Evolutionary conservation across 2,797 vertebrate species (phyloP).

Genomic region (Sitta carolinensis): DNA sequence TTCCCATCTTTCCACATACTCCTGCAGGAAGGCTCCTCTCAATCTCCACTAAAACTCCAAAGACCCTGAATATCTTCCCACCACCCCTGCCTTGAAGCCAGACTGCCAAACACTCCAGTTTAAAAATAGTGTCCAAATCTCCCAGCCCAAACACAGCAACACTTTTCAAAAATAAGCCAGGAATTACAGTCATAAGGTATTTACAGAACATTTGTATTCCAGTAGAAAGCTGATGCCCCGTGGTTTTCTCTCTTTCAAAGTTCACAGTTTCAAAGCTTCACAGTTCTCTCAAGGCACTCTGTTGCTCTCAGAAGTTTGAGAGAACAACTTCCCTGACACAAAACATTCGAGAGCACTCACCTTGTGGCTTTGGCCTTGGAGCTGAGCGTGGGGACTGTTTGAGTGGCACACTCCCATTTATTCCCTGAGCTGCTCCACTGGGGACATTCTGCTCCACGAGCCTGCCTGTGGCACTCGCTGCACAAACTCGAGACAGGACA

Average conservation of each 20-base stretch:
- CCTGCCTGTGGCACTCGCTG: constrained; percentile 28
- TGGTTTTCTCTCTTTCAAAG: background rate
- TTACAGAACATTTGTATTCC: background rate
- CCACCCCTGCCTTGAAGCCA: background rate
- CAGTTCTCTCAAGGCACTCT: background rate
- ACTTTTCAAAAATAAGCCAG: background rate
- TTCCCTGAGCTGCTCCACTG: constrained; percentile 73
- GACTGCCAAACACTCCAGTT: background rate
- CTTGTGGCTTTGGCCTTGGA: constrained; percentile 79
- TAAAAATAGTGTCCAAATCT: background rate
- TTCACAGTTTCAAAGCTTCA: background rate
- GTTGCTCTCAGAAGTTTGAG: background rate
- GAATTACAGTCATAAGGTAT: background rate
- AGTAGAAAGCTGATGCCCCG: background rate
- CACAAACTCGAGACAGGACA: constrained; percentile 15
- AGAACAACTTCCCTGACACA: background rate
- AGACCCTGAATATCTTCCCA: background rate
- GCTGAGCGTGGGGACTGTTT: constrained; percentile 53
- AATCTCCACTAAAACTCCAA: background rate
- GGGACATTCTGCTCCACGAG: constrained; percentile 54
- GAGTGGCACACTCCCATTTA: constrained; percentile 79
- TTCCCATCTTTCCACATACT: background rate
- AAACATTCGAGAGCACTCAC: constrained; percentile 27
- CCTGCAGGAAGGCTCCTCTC: background rate
- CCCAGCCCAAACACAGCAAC: background rate